Base-by-base conservation (phyloP, 1,140 invertebrate species). In the Proctacanthus coquilletti region DNA sequence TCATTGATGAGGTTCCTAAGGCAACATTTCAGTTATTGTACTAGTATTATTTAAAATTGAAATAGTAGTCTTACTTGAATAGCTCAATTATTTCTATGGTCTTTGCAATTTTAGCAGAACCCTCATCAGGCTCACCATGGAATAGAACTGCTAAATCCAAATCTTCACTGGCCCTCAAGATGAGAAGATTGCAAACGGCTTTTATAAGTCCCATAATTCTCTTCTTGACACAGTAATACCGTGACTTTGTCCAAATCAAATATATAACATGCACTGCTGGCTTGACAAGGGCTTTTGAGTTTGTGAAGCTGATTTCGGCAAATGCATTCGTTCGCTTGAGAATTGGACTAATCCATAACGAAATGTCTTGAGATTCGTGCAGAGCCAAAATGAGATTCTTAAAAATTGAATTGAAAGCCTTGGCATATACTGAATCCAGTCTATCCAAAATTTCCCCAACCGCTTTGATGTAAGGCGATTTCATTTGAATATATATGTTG, bases 211-310 rank as follows among this genome's bases (percentile, higher is more conserved):
- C 72, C 20, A 82, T 73, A 48, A 86, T 75, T 39, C 75, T 64
- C n/a, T 76, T 75, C 2, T 79, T 77, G 17, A 70, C 77, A 45
- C 82, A 78, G 56, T 84, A 93, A 56, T 85, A 81, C 45, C 75
- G 71, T 0, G 84, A 89, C 53, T 82, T 75, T 3, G 75, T 74
- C 87, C 87, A 93, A n/a, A 87, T 63, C 4, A 89, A 58, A 41
- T 84, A 84, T 3, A 92, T 67, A 21, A 75, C 75, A 45, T 89
- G 70, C 9, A 74, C 62, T 51, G 86, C 57, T 0, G 77, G 74
- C 18, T 71, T 69, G 32, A 93, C 64, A 21, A 75, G 61, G 4
- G 63, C 42, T 6, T 36, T 64, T 48, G 5, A 72, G 53, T 42
- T 84, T 74, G 23, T 65, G 50, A 51, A 87, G 77, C 43, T 83